Evolutionary conservation across 2,888 invertebrate genomes (phyloP), one percentile per base, ranked within the genome.

Genomic region (Minunthozetes semirufus): DNA sequence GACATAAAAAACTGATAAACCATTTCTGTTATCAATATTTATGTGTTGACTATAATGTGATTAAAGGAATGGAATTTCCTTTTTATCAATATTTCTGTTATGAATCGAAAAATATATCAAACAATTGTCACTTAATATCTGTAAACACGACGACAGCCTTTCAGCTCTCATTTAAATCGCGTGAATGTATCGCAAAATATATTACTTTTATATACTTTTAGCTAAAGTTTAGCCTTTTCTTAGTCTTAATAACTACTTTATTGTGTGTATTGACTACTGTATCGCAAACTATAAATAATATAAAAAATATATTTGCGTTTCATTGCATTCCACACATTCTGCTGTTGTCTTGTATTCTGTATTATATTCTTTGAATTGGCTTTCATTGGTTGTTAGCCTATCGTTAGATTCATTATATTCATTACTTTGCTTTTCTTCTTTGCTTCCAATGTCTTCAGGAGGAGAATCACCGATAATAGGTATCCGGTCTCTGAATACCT

Each of bases 391-490:
- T 42, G 42, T 42, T 42, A 42, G 42, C 42, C 42, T 42, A 9
- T 42, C 42, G 1, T 33, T 5, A 33, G 29, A 59, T 29, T 61
- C 19, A 29, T 29, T 59, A 59, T 59, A 29, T 15, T 59, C 25
- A 48, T 48, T 48, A 17, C 13, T 68, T 68, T 68, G 68, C 68
- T 70, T 70, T 70, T 70, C 48, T 70, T 25, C 70, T 9, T 66
- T 70, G 46, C 48, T 48, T 70, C 48, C 70, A 38, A 70, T 70
- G 70, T 48, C 70, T 70, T 25, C 70, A 70, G 70, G 70, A 70
- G 70, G 70, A 70, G 70, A 70, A 46, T 70, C 70, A 70, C 70
- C 70, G 48, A 70, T 70, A 25, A 70, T 70, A 70, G 70, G 70
- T 70, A 46, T 25, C 70, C 48, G 19, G 19, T 70, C 22, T 13